phyloP scores from a whole-genome alignment of 2,113 vertebrate genomes.

The Meleagris gallopavo region DNA sequence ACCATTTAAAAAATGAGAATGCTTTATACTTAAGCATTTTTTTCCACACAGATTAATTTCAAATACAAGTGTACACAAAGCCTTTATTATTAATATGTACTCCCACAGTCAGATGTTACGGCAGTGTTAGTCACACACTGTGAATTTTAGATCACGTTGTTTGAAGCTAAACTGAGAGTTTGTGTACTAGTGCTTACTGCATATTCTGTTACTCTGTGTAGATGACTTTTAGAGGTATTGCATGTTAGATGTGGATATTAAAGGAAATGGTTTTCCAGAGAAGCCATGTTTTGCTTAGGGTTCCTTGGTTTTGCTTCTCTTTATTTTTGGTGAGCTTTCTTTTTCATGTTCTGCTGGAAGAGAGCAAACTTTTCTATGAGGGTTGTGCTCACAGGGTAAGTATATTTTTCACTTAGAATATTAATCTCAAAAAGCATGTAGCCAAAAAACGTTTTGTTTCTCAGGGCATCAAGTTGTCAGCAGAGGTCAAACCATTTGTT shows the following conservation, averaged over 20 bases:
- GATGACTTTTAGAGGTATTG: neutral
- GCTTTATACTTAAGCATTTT: accelerated
- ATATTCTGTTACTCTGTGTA: neutral
- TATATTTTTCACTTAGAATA: neutral
- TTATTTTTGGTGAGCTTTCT: neutral
- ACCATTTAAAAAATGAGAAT: neutral
- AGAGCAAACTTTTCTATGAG: neutral
- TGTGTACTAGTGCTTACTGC: accelerated
- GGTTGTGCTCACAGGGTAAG: neutral
- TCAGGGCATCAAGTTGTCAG: conserved; percentile 78
- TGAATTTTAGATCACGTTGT: neutral
- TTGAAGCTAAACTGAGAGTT: neutral
- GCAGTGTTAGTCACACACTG: neutral
- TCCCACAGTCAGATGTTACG: neutral
- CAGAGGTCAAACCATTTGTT: conserved; percentile 82
- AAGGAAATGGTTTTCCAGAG: neutral
- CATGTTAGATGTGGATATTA: neutral
- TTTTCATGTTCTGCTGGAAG: neutral
- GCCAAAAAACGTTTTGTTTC: conserved; percentile 54
- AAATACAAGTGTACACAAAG: neutral
- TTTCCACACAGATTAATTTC: neutral
- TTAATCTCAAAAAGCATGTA: conserved; percentile 30
- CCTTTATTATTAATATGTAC: neutral
- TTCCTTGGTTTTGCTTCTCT: neutral
- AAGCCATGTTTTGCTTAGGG: neutral